A percentile compares a stretch with the other conserved stretches of the same genome.
These are phyloP conservation scores for Zelleria hepariella DNA, from an alignment of 2,888 invertebrate genomes.

Conservation along the genomic window DNA sequence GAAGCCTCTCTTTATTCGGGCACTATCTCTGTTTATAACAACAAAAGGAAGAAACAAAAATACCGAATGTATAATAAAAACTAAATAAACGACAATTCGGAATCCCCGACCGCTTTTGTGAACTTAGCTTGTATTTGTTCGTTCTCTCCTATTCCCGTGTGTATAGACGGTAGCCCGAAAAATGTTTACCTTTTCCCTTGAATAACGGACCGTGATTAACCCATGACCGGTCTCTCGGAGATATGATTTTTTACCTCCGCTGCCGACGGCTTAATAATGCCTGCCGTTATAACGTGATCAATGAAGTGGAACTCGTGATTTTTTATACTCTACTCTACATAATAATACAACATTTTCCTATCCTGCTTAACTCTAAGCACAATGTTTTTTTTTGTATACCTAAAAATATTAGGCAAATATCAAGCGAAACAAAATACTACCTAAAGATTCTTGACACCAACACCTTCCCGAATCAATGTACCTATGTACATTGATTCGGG, in stretches of 20 bases:
- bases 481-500: too few relatives aligned
- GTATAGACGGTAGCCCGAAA: constrained; percentile 23
- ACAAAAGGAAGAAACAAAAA: background rate
- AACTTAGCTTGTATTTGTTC: constrained; percentile 6
- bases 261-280: background rate
- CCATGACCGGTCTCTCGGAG: constrained; percentile 26
- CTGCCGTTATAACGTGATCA: too few relatives aligned
- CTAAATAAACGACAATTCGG: constrained; percentile 21
- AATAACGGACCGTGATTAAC: constrained; percentile 35
- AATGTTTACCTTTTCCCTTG: constrained; percentile 35
- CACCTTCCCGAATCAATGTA: too few relatives aligned
- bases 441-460: too few relatives aligned
- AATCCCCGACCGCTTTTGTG: constrained; percentile 12
- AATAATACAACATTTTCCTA: too few relatives aligned
- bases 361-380: too few relatives aligned
- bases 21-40: background rate
- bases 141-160: constrained; percentile 16
- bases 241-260: constrained; percentile 22
- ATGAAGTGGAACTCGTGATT: too few relatives aligned
- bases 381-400: too few relatives aligned
- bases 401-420: too few relatives aligned
- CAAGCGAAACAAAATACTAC: too few relatives aligned
- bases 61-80: constrained; percentile 11
- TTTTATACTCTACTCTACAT: too few relatives aligned
- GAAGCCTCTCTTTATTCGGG: too few relatives aligned